These are phyloP conservation scores for Trididemnum miniatum DNA, from an alignment of 23 tunicate species.

Conservation along the genomic window DNA sequence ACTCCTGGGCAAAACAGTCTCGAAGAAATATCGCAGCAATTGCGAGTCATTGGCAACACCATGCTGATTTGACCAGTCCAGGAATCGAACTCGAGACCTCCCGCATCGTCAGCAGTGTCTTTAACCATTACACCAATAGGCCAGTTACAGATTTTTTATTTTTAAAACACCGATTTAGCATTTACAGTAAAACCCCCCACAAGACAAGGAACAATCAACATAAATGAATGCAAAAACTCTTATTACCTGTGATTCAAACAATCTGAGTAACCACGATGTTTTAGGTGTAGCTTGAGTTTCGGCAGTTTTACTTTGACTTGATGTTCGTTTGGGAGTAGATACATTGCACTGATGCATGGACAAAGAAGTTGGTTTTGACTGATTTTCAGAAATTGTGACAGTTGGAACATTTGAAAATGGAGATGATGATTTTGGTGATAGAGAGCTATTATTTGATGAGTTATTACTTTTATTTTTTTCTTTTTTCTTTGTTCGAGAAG, in stretches of 20 bases:
- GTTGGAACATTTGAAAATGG: slow-evolving; percentile 25
- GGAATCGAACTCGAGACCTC: no score
- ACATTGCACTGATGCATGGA: neutral
- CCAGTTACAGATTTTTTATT: no score
- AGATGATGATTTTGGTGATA: slow-evolving; percentile 70
- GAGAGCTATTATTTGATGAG: slow-evolving; percentile 57
- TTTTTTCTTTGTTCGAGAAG: slow-evolving; percentile 72
- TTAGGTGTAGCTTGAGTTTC: slow-evolving; percentile 23
- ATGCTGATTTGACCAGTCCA: no score
- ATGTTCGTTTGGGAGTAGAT: neutral
- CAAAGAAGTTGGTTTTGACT: neutral
- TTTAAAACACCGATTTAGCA: no score
- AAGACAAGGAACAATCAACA: neutral
- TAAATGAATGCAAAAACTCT: neutral
- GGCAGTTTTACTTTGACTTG: neutral
- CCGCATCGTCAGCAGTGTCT: no score
- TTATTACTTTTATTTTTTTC: slow-evolving; percentile 38
- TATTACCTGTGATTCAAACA: slow-evolving; percentile 93
- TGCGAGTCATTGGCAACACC: no score
- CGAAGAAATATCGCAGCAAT: no score
- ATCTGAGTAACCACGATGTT: slow-evolving; percentile 85
- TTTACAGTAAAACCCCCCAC: no score
- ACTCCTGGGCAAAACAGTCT: no score
- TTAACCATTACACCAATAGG: no score
- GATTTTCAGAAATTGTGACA: neutral